These are phyloP conservation scores for Clusia tigrina DNA, from an alignment of 2,888 invertebrate species.

Conservation along the genomic window DNA sequence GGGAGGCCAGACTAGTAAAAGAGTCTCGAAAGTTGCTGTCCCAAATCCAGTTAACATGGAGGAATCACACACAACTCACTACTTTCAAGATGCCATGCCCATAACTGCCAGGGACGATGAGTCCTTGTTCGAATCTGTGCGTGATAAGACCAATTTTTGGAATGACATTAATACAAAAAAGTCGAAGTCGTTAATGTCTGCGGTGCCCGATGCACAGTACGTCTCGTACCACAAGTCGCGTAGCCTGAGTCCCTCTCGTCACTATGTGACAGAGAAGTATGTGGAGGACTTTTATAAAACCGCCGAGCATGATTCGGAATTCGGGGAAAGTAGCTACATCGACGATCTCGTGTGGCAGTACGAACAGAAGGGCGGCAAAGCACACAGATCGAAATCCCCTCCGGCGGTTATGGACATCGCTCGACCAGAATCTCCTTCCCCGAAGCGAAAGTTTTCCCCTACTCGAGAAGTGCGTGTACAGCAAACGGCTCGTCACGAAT, in stretches of 20 bases:
- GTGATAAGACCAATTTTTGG: slow-evolving; percentile 76
- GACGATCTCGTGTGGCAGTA: slow-evolving; percentile 61
- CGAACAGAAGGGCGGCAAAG: slow-evolving; percentile 62
- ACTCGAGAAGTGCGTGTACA: slow-evolving; percentile 15
- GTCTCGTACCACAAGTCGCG: slow-evolving; percentile 66
- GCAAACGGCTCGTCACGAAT: slow-evolving; percentile 37
- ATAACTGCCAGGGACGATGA: slow-evolving; percentile 35
- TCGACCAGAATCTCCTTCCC: too few species aligned
- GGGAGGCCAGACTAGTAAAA: too few species aligned
- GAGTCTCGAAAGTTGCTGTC: too few species aligned
- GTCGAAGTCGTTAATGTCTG: slow-evolving; percentile 43
- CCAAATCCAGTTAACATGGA: neutral
- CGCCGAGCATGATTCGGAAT: slow-evolving; percentile 51
- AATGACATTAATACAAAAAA: slow-evolving; percentile 62
- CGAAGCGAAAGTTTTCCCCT: neutral
- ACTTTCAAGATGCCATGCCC: neutral
- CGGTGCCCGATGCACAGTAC: slow-evolving; percentile 77
- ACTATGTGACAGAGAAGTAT: slow-evolving; percentile 4
- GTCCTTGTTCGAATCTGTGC: slow-evolving; percentile 69
- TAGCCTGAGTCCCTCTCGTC: slow-evolving; percentile 55
- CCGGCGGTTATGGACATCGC: too few species aligned
- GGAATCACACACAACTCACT: neutral
- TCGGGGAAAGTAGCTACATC: slow-evolving; percentile 57
- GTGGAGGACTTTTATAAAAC: slow-evolving; percentile 38
- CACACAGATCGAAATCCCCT: neutral